Conservation (phyloP, 1,140 invertebrate species). For the Venturia canescens region DNA sequence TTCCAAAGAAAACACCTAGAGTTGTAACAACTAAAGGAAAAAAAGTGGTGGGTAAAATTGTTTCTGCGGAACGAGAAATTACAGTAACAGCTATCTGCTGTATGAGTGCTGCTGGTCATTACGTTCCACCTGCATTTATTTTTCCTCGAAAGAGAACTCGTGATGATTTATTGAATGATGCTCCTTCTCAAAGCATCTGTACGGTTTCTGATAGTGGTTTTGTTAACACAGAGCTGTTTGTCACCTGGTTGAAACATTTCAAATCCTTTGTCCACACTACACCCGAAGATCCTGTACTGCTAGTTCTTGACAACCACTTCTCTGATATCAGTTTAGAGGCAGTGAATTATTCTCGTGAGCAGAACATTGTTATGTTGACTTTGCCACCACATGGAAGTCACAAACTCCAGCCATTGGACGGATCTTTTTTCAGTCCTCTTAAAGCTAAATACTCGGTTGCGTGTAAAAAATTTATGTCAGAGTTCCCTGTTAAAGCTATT, state of each 20-base stretch:
- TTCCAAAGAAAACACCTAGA: slow-evolving; percentile 59
- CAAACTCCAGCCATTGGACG: slow-evolving; percentile 68
- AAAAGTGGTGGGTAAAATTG: slow-evolving; percentile 24
- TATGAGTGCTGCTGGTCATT: slow-evolving; percentile 65
- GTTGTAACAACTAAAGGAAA: slow-evolving; percentile 54
- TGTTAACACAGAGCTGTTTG: too few relatives aligned
- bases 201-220: too few relatives aligned
- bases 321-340: slow-evolving; percentile 58
- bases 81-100: slow-evolving; percentile 67
- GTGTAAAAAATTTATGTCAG: slow-evolving; percentile 63
- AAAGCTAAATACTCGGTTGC: slow-evolving; percentile 65
- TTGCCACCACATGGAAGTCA: slow-evolving; percentile 71
- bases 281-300: slow-evolving; percentile 52
- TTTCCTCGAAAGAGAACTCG: slow-evolving; percentile 64
- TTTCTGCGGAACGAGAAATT: slow-evolving; percentile 57
- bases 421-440: slow-evolving; percentile 59
- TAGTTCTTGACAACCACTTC: slow-evolving; percentile 73
- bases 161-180: slow-evolving; percentile 54
- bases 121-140: slow-evolving; percentile 66
- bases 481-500: slow-evolving; percentile 61
- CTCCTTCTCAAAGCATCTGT: too few relatives aligned
- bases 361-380: slow-evolving; percentile 65
- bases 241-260: too few relatives aligned
- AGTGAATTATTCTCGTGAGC: slow-evolving; percentile 63
- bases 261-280: too few relatives aligned